A percentile compares a stretch with the other conserved stretches of the same genome.
Conservation (phyloP, 2,113 vertebrate species). For the Pygoscelis adeliae region DNA sequence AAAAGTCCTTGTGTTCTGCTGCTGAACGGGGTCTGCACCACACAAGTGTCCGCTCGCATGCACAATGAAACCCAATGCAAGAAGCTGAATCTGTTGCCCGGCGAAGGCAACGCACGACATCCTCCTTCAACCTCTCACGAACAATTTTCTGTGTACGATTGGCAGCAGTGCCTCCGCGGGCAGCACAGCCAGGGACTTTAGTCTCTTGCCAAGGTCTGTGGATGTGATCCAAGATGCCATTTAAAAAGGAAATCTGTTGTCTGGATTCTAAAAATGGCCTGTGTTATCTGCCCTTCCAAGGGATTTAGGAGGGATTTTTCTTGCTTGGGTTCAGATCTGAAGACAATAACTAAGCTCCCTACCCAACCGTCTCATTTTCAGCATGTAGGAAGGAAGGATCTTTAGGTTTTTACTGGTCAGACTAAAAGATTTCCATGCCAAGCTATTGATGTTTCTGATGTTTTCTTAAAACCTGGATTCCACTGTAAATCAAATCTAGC, state of each 20-base stretch:
- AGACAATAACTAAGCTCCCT: not conserved
- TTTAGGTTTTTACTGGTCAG: not conserved
- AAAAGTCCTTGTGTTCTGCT: not conserved
- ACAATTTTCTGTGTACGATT: accelerated
- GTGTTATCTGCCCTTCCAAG: not conserved
- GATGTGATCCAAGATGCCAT: not conserved
- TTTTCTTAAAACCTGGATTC: not conserved
- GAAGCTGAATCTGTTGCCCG: accelerated
- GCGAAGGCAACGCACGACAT: accelerated
- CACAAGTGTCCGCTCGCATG: accelerated
- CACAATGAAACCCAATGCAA: accelerated
- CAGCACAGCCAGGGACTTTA: not conserved
- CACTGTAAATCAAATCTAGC: not conserved
- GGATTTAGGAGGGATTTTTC: not conserved
- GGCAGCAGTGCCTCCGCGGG: not conserved
- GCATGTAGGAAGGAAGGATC: not conserved
- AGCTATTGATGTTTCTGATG: not conserved
- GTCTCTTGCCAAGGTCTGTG: not conserved
- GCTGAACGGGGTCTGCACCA: not conserved
- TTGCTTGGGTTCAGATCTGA: not conserved
- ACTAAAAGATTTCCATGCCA: not conserved
- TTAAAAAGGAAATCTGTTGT: not conserved
- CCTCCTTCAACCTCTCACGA: not conserved
- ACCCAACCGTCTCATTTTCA: not conserved
- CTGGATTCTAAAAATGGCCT: not conserved